A percentile compares a stretch with the other conserved stretches of the same genome.
Conservation (phyloP, 1,140 invertebrate species). For the Heliothis subflexa region DNA sequence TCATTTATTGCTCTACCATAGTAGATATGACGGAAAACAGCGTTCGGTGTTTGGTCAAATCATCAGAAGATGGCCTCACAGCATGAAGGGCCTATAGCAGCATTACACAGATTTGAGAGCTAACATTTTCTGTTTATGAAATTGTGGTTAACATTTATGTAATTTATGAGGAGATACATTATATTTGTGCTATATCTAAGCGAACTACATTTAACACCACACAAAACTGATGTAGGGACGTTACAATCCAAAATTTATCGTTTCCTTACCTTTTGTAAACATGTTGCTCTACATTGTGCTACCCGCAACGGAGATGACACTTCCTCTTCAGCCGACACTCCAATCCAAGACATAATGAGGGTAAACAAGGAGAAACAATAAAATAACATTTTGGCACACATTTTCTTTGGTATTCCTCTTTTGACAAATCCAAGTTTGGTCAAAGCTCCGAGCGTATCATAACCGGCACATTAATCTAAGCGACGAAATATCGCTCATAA, state of each 20-base stretch:
- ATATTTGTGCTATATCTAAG: neutral
- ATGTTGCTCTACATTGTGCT: constrained; percentile 89
- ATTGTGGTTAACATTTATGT: neutral
- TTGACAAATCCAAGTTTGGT: constrained; percentile 62
- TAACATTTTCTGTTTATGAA: constrained; percentile 12
- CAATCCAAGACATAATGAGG: constrained; percentile 79
- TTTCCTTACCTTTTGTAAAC: constrained; percentile 88
- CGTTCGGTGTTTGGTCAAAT: constrained; percentile 10
- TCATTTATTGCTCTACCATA: neutral
- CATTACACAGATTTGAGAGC: constrained; percentile 10
- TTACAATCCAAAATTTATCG: neutral
- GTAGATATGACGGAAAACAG: neutral
- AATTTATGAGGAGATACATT: neutral
- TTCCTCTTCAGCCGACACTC: constrained; percentile 86
- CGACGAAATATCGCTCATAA: constrained; percentile 63
- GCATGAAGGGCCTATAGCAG: neutral
- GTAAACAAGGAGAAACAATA: constrained; percentile 83
- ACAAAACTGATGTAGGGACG: neutral
- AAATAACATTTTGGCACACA: constrained; percentile 85
- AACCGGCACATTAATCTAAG: constrained; percentile 75
- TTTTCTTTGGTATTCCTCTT: constrained; percentile 82
- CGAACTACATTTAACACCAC: neutral
- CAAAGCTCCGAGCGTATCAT: constrained; percentile 76
- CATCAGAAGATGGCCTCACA: constrained; percentile 27
- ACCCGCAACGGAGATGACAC: constrained; percentile 89